Conservation (phyloP, 2,888 invertebrate genomes). For the Chesias legatella region DNA sequence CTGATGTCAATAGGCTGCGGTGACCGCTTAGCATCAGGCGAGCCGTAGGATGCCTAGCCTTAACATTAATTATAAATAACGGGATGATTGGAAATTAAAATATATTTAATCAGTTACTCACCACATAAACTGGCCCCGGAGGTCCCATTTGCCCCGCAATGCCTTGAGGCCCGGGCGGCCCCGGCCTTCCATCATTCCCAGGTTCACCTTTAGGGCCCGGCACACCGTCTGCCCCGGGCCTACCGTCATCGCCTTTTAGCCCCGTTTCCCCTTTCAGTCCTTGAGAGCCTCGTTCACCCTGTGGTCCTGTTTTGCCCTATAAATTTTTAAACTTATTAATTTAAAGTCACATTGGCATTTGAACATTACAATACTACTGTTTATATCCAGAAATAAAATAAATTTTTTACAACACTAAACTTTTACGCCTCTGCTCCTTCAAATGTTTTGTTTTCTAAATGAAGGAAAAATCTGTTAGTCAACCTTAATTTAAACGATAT, state of each 20-base stretch:
- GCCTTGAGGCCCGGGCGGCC: slow-evolving; percentile 83
- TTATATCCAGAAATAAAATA: no score
- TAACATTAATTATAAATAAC: no score
- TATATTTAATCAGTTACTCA: slow-evolving; percentile 31
- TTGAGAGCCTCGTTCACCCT: slow-evolving; percentile 69
- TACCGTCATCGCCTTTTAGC: slow-evolving; percentile 85
- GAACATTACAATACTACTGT: no score
- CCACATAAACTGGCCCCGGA: slow-evolving; percentile 65
- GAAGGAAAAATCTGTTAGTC: no score
- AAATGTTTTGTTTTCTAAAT: no score
- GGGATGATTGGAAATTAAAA: not conserved
- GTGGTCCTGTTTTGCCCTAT: slow-evolving; percentile 83
- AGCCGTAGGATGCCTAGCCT: no score
- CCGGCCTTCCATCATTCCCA: slow-evolving; percentile 85
- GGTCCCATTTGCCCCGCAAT: slow-evolving; percentile 83
- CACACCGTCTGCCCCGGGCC: slow-evolving; percentile 54
- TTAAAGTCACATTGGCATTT: no score
- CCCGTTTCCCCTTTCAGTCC: slow-evolving; percentile 82
- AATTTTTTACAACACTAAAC: no score
- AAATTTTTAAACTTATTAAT: slow-evolving; percentile 41
- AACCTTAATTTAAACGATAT: no score
- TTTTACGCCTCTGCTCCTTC: no score
- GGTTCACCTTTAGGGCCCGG: slow-evolving; percentile 88
- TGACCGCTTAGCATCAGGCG: no score
- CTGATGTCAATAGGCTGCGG: no score